Evolutionary conservation across 2,888 invertebrate genomes (phyloP).

Genomic region (Melanotus villosus): DNA sequence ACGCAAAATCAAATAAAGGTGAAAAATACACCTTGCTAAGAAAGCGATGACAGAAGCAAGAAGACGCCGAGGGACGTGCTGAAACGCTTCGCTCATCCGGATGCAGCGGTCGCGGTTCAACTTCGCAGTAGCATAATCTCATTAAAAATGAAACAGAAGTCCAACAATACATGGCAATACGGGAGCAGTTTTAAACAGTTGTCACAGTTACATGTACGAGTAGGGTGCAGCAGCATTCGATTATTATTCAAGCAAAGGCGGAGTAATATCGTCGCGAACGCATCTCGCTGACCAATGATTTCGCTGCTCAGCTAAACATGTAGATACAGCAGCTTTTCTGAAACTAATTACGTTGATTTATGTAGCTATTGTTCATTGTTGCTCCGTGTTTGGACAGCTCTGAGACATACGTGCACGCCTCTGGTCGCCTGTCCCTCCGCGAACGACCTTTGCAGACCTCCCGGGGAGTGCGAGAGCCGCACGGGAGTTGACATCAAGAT

Average conservation of each 20-base stretch:
- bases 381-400: constrained; percentile 72
- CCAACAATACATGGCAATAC: background rate
- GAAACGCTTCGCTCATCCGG: too few species aligned
- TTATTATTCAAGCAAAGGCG: constrained; percentile 70
- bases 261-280: constrained; percentile 68
- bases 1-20: too few species aligned
- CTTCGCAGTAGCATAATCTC: constrained; percentile 7
- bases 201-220: constrained; percentile 4
- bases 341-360: constrained; percentile 96
- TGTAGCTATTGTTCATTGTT: constrained; percentile 94
- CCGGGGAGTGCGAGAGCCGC: constrained; percentile 53
- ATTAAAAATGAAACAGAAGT: background rate
- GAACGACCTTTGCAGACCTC: constrained; percentile 53
- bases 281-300: constrained; percentile 78
- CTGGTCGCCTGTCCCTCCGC: constrained; percentile 54
- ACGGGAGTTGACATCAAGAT: constrained; percentile 54
- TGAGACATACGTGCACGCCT: constrained; percentile 67
- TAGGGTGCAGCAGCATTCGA: constrained; percentile 39
- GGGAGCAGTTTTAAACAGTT: constrained; percentile 10
- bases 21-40: too few species aligned
- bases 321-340: constrained; percentile 70
- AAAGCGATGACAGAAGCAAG: too few species aligned
- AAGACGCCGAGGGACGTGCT: too few species aligned
- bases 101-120: too few species aligned
- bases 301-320: constrained; percentile 70